Evolutionary conservation across 2,113 vertebrate genomes (phyloP), one percentile per base, ranked within the genome.

Genomic region (Connochaetes taurinus): DNA sequence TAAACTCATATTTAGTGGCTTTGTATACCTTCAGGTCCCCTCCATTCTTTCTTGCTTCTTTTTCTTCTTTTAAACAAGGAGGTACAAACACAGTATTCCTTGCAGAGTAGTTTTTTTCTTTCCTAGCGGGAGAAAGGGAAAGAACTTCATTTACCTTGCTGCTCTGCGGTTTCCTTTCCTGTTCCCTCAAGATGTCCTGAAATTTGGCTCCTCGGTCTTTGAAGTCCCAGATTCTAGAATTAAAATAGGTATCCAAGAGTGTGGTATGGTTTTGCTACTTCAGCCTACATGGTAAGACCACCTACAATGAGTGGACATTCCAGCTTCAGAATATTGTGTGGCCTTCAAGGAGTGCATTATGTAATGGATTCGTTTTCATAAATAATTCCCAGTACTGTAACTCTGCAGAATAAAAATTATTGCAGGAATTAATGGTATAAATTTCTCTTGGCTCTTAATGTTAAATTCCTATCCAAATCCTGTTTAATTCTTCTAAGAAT

Each of bases 81-180:
- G 43, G 5, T 60, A 53, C 13, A 80, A 31, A 82, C 58, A 23
- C 3, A n/a, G 40, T 14, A 29, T 58, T 71, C 10, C 62, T 92
- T 94, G 58, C 78, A 27, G 55, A 43, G 43, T 16, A 40, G 43
- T 86, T 95, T 84, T 90, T 53, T 71, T 80, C 74, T 80, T 93
- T 95, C 50, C 84, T n/a, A 23, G 50, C 47, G 40, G 36, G 78
- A 91, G 91, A 78, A 67, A 74, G 58, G 43, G 33, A 92, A 55
- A 90, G 55, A n/a, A 33, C 67, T 60, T 53, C 67, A 47, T 85
- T n/a, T 82, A 33, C n/a, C 29, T 89, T 89, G 62, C 36, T 92
- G 50, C 53, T 92, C 81, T 92, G 88, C 76, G 84, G 90, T 92
- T 94, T 95, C 74, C 83, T 88, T 89, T 83, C 85, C 45, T 87